A percentile compares a stretch with the other conserved stretches of the same genome.
phyloP scores from a whole-genome alignment of 2,888 invertebrate species.

The Polietes domitor region DNA sequence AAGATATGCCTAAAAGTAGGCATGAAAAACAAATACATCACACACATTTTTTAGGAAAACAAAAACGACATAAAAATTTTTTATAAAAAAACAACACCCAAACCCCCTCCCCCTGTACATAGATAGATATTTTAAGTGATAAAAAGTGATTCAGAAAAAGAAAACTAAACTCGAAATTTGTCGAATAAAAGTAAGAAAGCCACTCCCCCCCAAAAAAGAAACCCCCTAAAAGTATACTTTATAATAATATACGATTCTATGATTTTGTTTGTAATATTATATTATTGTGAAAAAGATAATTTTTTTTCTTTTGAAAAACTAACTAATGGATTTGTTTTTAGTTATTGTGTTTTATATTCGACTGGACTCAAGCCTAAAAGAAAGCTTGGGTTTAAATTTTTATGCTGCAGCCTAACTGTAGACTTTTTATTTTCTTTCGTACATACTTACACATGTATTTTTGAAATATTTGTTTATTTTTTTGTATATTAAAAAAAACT shows the following conservation, averaged over 20 bases:
- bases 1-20: constrained; percentile 30
- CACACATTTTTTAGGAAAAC: not conserved
- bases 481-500: not conserved
- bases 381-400: not conserved
- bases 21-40: constrained; percentile 21
- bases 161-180: constrained; percentile 10
- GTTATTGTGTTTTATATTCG: too few species aligned
- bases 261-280: not conserved
- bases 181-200: too few species aligned
- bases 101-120: not conserved
- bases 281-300: not conserved
- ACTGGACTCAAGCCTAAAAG: not conserved
- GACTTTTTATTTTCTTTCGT: not conserved
- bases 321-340: too few species aligned
- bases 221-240: not conserved
- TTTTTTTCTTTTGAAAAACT: not conserved
- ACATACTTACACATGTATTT: not conserved
- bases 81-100: not conserved
- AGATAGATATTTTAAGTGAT: constrained; percentile 5
- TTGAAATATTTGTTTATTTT: not conserved
- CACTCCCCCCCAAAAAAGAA: too few species aligned
- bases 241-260: not conserved
- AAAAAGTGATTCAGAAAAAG: constrained; percentile 2
- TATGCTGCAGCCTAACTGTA: not conserved
- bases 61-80: constrained; percentile 6